These are phyloP conservation scores for Stichodactyla helianthus DNA, from an alignment of 64 coral and sea anemone species.

Conservation along the genomic window DNA sequence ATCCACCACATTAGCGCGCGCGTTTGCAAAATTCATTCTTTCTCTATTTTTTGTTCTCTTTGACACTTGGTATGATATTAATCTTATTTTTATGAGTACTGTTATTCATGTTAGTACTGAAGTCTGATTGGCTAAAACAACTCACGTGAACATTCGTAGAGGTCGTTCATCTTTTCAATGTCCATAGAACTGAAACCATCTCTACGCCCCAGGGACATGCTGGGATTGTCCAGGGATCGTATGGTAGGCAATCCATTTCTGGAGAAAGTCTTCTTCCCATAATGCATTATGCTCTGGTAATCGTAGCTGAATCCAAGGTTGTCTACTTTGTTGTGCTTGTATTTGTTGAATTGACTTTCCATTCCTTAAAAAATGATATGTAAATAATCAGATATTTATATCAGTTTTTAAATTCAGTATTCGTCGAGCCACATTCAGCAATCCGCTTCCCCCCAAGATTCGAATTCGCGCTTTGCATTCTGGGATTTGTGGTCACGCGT, in stretches of 20 bases:
- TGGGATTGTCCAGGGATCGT: constrained; percentile 55
- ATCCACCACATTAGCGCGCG: no score
- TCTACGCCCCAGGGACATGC: constrained; percentile 54
- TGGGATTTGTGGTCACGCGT: no score
- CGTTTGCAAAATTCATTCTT: no score
- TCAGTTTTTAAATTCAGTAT: no score
- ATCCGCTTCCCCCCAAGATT: no score
- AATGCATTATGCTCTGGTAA: constrained; percentile 84
- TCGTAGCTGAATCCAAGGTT: constrained; percentile 81
- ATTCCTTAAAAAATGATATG: constrained; percentile 43
- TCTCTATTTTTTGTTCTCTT: no score
- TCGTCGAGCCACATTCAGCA: no score
- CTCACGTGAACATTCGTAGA: constrained; percentile 84
- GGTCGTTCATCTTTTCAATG: constrained; percentile 77
- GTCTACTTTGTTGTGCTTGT: constrained; percentile 74
- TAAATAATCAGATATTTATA: not conserved
- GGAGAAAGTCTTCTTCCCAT: constrained; percentile 79
- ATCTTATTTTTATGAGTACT: no score
- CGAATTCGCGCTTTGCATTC: no score
- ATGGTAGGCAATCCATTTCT: constrained; percentile 62
- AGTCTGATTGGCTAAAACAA: not conserved
- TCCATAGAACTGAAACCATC: constrained; percentile 77
- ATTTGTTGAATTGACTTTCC: constrained; percentile 79
- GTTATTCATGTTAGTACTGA: no score
- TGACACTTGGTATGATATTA: no score